Conservation (phyloP, 1,140 invertebrate genomes). For the Geopemphigus sp. region DNA sequence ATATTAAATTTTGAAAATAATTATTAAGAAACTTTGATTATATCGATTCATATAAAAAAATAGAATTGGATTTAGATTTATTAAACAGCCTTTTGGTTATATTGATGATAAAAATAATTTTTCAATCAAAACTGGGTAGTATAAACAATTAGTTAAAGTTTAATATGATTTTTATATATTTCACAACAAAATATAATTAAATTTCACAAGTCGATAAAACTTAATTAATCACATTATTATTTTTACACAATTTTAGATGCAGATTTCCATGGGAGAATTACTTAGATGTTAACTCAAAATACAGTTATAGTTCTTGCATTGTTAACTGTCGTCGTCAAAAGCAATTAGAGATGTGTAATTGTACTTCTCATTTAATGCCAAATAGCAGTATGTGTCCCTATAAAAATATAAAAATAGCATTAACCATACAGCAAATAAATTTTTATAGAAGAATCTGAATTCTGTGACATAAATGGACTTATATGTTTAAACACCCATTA, state of each 20-base stretch:
- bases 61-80: no score
- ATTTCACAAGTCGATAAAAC: not conserved
- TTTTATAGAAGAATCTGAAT: slow-evolving; percentile 53
- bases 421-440: not conserved
- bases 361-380: slow-evolving; percentile 67
- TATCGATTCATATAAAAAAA: no score
- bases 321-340: slow-evolving; percentile 66
- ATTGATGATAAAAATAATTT: not conserved
- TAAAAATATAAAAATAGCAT: not conserved
- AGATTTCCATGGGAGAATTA: slow-evolving; percentile 66
- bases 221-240: not conserved
- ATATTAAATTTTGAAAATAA: not conserved
- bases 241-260: slow-evolving; percentile 58
- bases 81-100: not conserved
- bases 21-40: not conserved
- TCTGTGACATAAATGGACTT: slow-evolving; percentile 63
- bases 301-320: slow-evolving; percentile 68
- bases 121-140: not conserved
- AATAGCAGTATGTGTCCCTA: slow-evolving; percentile 56
- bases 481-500: slow-evolving; percentile 64
- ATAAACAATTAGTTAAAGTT: not conserved
- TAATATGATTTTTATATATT: not conserved
- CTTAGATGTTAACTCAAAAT: slow-evolving; percentile 62
- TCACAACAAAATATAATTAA: not conserved
- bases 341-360: slow-evolving; percentile 64